phyloP scores from a whole-genome alignment of 2,888 invertebrate genomes.

The Lagria hirta region DNA sequence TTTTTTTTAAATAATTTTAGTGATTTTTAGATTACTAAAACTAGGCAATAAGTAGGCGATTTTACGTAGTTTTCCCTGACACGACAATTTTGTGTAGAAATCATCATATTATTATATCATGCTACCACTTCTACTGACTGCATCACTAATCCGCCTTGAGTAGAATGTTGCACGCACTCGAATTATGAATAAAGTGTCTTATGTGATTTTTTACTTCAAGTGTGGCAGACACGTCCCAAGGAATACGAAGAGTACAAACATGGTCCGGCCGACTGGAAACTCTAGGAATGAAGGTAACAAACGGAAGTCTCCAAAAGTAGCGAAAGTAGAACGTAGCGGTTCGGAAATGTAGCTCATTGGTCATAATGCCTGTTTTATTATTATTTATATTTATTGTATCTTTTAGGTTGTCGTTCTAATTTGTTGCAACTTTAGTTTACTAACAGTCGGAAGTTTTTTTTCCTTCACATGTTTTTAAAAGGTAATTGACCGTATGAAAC shows the following conservation, averaged over 20 bases:
- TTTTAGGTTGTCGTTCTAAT: slow-evolving; percentile 28
- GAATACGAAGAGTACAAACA: too few relatives aligned
- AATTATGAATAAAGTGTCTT: slow-evolving; percentile 39
- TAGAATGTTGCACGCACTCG: slow-evolving; percentile 48
- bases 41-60: too few relatives aligned
- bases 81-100: slow-evolving; percentile 24
- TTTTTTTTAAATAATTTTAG: too few relatives aligned
- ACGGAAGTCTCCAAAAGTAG: slow-evolving; percentile 39
- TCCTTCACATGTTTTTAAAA: slow-evolving; percentile 12
- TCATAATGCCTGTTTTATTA: slow-evolving; percentile 25
- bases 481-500: slow-evolving; percentile 16
- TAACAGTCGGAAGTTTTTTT: slow-evolving; percentile 19
- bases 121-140: slow-evolving; percentile 48
- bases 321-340: slow-evolving; percentile 39
- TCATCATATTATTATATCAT: slow-evolving; percentile 41
- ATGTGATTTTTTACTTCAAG: slow-evolving; percentile 51
- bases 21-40: too few relatives aligned
- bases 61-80: slow-evolving; percentile 21
- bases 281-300: slow-evolving; percentile 44
- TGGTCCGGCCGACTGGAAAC: slow-evolving; percentile 17
- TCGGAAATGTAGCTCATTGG: slow-evolving; percentile 33
- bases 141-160: slow-evolving; percentile 50
- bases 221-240: slow-evolving; percentile 41
- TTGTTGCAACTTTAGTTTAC: slow-evolving; percentile 12
- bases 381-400: slow-evolving; percentile 27